Conservation (phyloP, 2,113 vertebrate species). For the Trichomycterus rosablanca region DNA sequence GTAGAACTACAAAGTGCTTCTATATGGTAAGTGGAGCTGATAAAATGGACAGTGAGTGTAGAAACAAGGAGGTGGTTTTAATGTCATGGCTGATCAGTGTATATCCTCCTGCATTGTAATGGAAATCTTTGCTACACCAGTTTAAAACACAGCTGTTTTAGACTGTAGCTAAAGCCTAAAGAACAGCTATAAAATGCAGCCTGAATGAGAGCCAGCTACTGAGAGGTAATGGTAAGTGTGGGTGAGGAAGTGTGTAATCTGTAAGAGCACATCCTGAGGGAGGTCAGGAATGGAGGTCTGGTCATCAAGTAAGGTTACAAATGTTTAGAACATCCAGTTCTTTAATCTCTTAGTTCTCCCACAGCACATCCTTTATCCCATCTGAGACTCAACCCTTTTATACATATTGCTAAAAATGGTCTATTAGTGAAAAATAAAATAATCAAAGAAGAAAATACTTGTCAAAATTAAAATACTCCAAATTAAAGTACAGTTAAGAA, state of each 20-base stretch:
- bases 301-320: slow-evolving; percentile 17
- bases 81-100: no score
- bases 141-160: no score
- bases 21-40: no score
- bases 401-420: slow-evolving; percentile 18
- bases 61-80: no score
- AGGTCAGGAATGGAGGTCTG: neutral
- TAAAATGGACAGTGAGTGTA: no score
- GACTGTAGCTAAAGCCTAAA: neutral
- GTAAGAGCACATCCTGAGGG: slow-evolving; percentile 23
- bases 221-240: neutral
- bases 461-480: no score
- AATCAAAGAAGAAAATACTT: neutral
- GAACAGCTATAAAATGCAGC: neutral
- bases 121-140: no score
- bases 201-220: neutral
- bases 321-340: slow-evolving; percentile 23
- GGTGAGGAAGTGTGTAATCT: slow-evolving; percentile 22
- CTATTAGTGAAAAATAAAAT: neutral
- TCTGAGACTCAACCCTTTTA: neutral
- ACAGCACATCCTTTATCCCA: slow-evolving; percentile 9
- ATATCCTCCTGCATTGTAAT: no score
- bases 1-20: no score
- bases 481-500: no score
- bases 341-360: slow-evolving; percentile 33